Base-by-base conservation (phyloP, 1,140 invertebrate species). In the Monochamus saltuarius region DNA sequence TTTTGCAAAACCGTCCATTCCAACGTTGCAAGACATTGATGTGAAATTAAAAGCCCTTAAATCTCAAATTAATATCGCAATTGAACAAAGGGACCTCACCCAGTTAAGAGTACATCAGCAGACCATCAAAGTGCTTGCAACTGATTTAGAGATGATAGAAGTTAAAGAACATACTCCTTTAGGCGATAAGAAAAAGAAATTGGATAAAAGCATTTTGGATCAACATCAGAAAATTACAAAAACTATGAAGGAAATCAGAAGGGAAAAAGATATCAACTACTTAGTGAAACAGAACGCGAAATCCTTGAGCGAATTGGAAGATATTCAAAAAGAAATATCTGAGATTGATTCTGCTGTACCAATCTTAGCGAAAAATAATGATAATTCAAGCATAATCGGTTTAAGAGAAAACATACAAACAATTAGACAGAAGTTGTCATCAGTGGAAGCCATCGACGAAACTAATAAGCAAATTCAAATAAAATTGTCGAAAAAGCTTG, bases 71-170 rank as follows among this genome's bases (percentile, higher is more conserved):
- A 43, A 17, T 6, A 62, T 57, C 35, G 64, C 64, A 2, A 61
- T 66, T 11, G 46, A 62, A 17, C 66, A 66, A 9, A 62, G 52
- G 17, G 57, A 68, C 55, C 40, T 40, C 14, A 55, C 49, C 1
- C 53, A 42, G 46, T 54, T 62, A 2, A 58, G 59, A 43, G 38
- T 56, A 11, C 49, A 56, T 42, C 34, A 66, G 22, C 19, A 57
- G 38, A 62, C 53, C 10, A 52, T 67, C 19, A 51, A 57, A 47
- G 40, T 61, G 6, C 42, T 69, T 11, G 61, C 65, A 19, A 58
- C 53, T 1, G 60, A 67, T 14, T 42, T 69, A 6, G 62, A 69
- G 19, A 50, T 66, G 57, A 58, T 69, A n/a, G 29, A 63, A 11
- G 47, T 62, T 7, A 29, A 56, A n/a, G 39, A 59, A 13, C 45